Base-by-base conservation (phyloP, 2,113 vertebrate genomes). In the Capreolus pygargus region DNA sequence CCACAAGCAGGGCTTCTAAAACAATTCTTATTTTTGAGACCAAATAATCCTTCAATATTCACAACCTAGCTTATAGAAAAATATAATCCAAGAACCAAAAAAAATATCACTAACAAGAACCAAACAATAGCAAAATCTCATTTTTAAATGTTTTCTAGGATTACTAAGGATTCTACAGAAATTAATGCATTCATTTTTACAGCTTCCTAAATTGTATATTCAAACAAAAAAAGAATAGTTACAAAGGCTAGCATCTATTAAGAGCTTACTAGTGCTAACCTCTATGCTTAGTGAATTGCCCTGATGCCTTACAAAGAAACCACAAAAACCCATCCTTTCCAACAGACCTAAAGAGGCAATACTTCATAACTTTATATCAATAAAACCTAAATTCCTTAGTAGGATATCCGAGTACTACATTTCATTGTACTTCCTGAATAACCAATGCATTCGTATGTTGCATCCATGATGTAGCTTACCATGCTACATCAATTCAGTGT, bases 311-410 rank as follows among this genome's bases (percentile, higher is more conserved):
- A 89, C 30, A 94, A 91, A 55, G 5, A 95, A 91, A 55, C 5
- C n/a, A 55, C 28, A 1, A 15, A 45, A 45, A 79, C 19, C 47
- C 45, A 86, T 60, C 33, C 6, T 96, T 84, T 12, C 21, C 57
- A 36, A 43, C 1, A 91, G 23, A 88, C 27, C 54, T 82, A 64
- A 91, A 86, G 4, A 97, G 55, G 30, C 1, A 83, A 23, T 50
- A 70, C 82, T 95, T 54, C 43, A 92, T 89, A 92, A 74, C 2
- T 17, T 30, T 43, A 58, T n/a, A 81, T 16, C 16, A 88, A 12
- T 91, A 92, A 92, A 79, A 86, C 76, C 54, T 89, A 96, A 96
- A 84, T 79, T 84, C 54, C 70, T 84, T 85, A 70, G 52, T 36
- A 58, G 33, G 5, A 50, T 79, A 83, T n/a, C 5, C 2, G 70